phyloP scores from a whole-genome alignment of 2,113 vertebrate genomes.

The Corynorhinus townsendii region DNA sequence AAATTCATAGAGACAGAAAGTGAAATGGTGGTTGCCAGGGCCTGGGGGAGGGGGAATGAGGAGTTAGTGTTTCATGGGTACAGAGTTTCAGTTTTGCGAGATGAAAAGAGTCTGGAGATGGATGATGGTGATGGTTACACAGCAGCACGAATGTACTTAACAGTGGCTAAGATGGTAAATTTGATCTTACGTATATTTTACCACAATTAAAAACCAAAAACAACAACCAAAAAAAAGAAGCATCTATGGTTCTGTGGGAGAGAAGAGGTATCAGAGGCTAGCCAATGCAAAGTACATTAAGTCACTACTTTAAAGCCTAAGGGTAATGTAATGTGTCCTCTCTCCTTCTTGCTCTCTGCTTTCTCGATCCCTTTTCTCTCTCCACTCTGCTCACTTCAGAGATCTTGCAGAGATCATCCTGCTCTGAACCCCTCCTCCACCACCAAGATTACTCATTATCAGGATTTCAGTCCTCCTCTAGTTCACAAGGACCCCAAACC shows the following conservation, averaged over 20 bases:
- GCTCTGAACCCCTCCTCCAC: no score
- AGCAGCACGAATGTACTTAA: not conserved
- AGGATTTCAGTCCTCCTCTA: not conserved
- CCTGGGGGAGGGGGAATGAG: not conserved
- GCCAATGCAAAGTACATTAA: not conserved
- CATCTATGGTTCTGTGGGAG: not conserved
- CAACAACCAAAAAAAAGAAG: not conserved
- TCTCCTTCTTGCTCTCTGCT: not conserved
- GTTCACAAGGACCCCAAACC: not conserved
- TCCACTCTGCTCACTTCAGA: not conserved
- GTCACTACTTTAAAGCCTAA: not conserved
- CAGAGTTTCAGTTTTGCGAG: not conserved
- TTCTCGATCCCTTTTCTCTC: not conserved
- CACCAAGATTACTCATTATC: not conserved
- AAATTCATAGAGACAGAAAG: not conserved
- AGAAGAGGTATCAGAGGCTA: not conserved
- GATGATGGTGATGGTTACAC: accelerated
- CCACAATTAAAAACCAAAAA: not conserved
- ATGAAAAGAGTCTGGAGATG: not conserved
- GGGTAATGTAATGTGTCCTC: no score
- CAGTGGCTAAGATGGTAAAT: not conserved
- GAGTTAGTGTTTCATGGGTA: not conserved
- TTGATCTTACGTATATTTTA: not conserved
- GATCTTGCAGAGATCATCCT: not conserved
- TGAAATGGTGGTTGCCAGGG: not conserved